phyloP scores from a whole-genome alignment of 2,888 invertebrate species.

The Lissocephala sabroskyi region DNA sequence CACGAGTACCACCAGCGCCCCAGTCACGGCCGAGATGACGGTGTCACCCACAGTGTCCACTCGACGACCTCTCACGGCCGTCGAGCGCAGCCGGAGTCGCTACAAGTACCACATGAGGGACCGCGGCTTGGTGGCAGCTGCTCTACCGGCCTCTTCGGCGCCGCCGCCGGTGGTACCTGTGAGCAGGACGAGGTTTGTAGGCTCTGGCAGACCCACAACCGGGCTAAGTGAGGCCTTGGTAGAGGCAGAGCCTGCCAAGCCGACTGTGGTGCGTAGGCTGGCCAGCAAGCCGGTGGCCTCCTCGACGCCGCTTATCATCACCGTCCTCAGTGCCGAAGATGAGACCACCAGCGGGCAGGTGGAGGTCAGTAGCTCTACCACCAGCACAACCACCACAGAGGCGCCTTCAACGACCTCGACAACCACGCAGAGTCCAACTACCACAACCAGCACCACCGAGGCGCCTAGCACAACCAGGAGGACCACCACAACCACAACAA shows the following conservation, averaged over 20 bases:
- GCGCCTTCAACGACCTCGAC: conserved; percentile 14
- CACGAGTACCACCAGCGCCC: conserved; percentile 18
- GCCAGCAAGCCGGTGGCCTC: conserved; percentile 25
- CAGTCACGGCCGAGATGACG: conserved; percentile 34
- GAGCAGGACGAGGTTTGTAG: conserved; percentile 43
- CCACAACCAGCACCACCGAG: conserved; percentile 9
- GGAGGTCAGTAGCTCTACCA: neutral
- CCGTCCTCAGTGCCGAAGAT: conserved; percentile 65
- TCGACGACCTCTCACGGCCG: conserved; percentile 46
- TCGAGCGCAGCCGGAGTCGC: conserved; percentile 58
- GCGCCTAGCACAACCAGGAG: neutral
- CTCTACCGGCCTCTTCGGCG: conserved; percentile 14
- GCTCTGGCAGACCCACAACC: conserved; percentile 47
- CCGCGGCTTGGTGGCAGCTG: conserved; percentile 24
- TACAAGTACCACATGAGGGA: conserved; percentile 64
- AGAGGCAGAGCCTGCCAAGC: conserved; percentile 20
- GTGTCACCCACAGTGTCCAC: conserved; percentile 40
- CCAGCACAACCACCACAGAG: conserved; percentile 2
- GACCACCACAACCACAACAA: conserved; percentile 14
- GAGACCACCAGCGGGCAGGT: conserved; percentile 32
- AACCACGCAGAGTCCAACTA: conserved; percentile 9
- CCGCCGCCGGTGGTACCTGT: conserved; percentile 24
- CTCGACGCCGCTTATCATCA: conserved; percentile 67
- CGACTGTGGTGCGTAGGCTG: conserved; percentile 28
- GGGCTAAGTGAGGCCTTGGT: conserved; percentile 20